Base-by-base conservation (phyloP, 1,140 invertebrate genomes). In the Bombus difficillimus region DNA sequence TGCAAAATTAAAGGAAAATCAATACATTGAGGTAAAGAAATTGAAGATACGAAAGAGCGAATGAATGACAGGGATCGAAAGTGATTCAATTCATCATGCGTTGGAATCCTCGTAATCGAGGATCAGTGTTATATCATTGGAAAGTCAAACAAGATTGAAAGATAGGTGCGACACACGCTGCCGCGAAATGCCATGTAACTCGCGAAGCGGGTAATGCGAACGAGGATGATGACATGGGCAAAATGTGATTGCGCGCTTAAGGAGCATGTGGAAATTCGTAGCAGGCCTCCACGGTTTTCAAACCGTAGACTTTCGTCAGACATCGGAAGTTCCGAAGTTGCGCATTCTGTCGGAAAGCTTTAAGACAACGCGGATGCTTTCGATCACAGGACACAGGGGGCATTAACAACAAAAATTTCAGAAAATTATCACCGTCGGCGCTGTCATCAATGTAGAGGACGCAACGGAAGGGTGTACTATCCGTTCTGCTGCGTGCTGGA, bases 331-430 rank as follows among this genome's bases (percentile, higher is more conserved):
- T 74, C 80, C 85, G 91, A 93, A 92, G 90, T 86, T 91, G 95
- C 95, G 95, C 96, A 95, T 95, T 95, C 95, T 96, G 93, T 94
- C 95, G 95, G 95, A 90, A 92, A 94, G 93, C 92, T 93, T 95
- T 93, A 94, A 95, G 95, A 94, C 93, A 94, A 93, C 94, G 93
- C 91, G 90, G 92, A 90, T 96, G 96, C 95, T 96, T 96, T 96
- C 96, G 94, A 95, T 94, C 94, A 95, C 94, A 94, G 95, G 95
- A 96, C 95, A 96, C 96, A 96, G 96, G 96, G 96, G 96, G 96
- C 96, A 96, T 96, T 96, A 96, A 96, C 95, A 94, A 96, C 95
- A 96, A 96, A 96, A 97, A 96, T 96, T 96, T 96, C 96, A 94
- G 92, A 95, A 96, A 96, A 96, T 96, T 96, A 96, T 96, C 96